phyloP scores from a whole-genome alignment of 2,113 vertebrate genomes.

The Pelusios castaneus region DNA sequence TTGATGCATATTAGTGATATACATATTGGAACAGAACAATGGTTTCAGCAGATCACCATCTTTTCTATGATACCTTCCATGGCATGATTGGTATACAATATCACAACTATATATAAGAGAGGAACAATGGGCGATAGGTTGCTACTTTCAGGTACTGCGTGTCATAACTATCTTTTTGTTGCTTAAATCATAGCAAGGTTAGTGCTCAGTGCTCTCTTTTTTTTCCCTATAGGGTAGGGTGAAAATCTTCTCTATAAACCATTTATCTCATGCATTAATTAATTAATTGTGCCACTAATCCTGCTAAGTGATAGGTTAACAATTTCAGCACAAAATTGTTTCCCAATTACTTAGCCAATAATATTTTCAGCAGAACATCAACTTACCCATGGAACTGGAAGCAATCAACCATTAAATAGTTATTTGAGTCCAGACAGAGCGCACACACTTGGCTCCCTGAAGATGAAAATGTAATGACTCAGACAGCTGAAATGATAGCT shows the following conservation, averaged over 20 bases:
- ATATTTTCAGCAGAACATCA: neutral
- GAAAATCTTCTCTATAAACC: neutral
- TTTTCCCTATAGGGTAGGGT: neutral
- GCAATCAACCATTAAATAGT: neutral
- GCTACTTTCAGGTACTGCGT: too few species aligned
- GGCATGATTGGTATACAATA: too few species aligned
- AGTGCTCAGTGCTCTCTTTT: neutral
- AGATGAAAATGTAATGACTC: neutral
- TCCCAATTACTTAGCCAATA: neutral
- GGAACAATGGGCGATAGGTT: too few species aligned
- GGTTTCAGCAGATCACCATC: too few species aligned
- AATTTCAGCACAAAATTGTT: neutral
- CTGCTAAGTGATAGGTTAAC: neutral
- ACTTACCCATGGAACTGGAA: neutral
- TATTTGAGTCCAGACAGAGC: neutral
- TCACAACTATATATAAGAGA: too few species aligned
- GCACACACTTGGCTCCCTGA: neutral
- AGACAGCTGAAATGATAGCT: neutral
- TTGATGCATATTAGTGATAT: too few species aligned
- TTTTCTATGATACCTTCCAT: too few species aligned
- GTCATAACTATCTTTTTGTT: neutral
- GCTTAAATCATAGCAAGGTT: neutral
- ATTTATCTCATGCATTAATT: neutral
- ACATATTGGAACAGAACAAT: too few species aligned
- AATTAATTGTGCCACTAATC: slow-evolving; percentile 18